These are phyloP conservation scores for Brachypteracias leptosomus DNA, from an alignment of 2,113 vertebrate genomes.

Conservation along the genomic window DNA sequence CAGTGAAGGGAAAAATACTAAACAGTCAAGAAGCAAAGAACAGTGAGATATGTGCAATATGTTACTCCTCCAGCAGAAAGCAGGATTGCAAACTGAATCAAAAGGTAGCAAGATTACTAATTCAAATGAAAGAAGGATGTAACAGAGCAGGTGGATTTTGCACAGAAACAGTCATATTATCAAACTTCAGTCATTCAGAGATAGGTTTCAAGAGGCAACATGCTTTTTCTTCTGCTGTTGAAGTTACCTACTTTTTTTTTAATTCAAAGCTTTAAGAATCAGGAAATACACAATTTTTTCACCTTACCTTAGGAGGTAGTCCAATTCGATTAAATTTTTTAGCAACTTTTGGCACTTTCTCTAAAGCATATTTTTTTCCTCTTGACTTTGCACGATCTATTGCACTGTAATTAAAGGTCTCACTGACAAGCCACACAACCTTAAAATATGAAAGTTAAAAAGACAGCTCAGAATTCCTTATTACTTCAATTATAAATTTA, in stretches of 20 bases:
- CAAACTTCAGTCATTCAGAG: not conserved
- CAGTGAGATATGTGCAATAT: not conserved
- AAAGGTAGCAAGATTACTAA: not conserved
- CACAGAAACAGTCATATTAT: not conserved
- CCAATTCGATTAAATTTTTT: conserved; percentile 95
- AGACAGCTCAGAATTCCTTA: not conserved
- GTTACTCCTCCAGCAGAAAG: not conserved
- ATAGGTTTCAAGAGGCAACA: not conserved
- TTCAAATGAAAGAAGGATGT: not conserved
- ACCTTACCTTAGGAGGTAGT: conserved; percentile 93
- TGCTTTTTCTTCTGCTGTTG: not conserved
- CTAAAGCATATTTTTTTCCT: conserved; percentile 96
- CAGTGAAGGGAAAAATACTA: not conserved
- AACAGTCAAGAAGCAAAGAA: not conserved
- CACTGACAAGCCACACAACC: conserved; percentile 93
- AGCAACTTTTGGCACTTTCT: conserved; percentile 96
- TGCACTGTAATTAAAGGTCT: conserved; percentile 95
- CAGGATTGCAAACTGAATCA: not conserved
- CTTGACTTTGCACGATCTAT: conserved; percentile 96
- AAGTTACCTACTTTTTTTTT: not conserved
- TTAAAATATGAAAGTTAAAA: conserved; percentile 59
- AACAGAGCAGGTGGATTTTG: not conserved
- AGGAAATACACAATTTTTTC: not conserved
- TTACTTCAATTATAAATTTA: not conserved
- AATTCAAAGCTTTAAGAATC: not conserved